Evolutionary conservation across 1,140 invertebrate genomes (phyloP), one percentile per base, ranked within the genome.

Genomic region (Procambarus virginalis): DNA sequence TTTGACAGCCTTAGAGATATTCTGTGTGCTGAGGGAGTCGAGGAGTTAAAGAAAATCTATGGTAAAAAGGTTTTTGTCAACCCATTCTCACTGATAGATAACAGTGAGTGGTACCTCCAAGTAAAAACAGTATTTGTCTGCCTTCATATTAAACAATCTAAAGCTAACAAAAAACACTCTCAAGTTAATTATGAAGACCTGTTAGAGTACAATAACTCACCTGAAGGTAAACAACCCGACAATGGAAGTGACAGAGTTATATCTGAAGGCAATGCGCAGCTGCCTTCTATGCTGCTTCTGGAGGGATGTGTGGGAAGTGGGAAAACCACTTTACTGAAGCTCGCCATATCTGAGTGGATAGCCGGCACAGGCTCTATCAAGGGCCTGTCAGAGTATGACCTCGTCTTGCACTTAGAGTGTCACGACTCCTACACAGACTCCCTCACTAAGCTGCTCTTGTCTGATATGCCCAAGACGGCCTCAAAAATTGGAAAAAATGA

Each of bases 361-460:
- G 46, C 49, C 20, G 58, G 78, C 34, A 22, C 55, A 48, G 64
- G 60, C 12, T n/a, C 46, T 17, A 51, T 87, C 34, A 87, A 68
- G 46, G 76, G 78, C 20, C 64, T 87, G 45, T 51, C 60, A n/a
- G 85, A 80, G 17, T 87, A 70, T 51, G 77, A 87, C n/a, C 85
- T 87, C 55, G 58, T 87, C 9, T 17, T 87, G 6, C 64, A 87
- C 48, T 49, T 87, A 17, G 77, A 87, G 85, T 87, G 77, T 45
- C 77, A 45, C n/a, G 70, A 87, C 78, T 49, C 76, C 17, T 64
- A 20, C 60, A 80, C 64, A 17, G 85, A 87, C 12, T 87, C 85
- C 34, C 51, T 87, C 45, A 70, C 85, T 17, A 46, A 79, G 22
- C 64, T 80, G 46, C 76, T 87, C 2, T n/a, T 64, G 10, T 80